Percentiles rank a stretch among this genome's conserved stretches.
Evolutionary conservation across 2,113 vertebrate species (phyloP).

Genomic region (Catharus bicknelli): DNA sequence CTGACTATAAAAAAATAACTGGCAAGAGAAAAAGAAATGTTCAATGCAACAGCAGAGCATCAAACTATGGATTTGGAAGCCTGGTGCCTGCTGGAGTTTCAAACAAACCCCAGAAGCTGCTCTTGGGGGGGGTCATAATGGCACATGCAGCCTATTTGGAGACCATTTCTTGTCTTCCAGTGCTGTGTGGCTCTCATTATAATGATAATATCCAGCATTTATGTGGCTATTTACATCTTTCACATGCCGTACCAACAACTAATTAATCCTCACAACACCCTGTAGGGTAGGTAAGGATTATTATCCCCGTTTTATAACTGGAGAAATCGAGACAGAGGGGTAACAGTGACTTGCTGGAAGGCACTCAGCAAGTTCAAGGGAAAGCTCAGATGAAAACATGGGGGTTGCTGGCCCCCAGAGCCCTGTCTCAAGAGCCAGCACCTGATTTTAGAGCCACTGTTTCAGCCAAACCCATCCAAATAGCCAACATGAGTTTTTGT

Average conservation of each 20-base stretch:
- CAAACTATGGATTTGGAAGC: conserved; percentile 28
- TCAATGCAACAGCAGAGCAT: background rate
- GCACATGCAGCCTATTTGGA: conserved; percentile 43
- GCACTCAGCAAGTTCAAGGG: background rate
- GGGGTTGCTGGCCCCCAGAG: background rate
- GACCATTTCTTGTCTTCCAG: conserved; percentile 47
- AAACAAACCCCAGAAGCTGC: conserved; percentile 49
- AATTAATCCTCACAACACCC: conserved; percentile 71
- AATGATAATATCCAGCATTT: conserved; percentile 63
- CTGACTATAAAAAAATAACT: conserved; percentile 38
- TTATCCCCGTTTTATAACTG: conserved; percentile 50
- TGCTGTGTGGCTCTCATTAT: conserved; percentile 50
- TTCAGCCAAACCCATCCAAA: background rate
- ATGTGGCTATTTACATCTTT: conserved; percentile 63
- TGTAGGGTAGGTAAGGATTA: conserved; percentile 61
- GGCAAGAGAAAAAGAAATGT: background rate
- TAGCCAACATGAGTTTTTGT: background rate
- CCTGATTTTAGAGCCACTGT: background rate
- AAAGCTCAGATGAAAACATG: background rate
- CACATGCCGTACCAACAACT: conserved; percentile 48
- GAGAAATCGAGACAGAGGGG: conserved; percentile 36
- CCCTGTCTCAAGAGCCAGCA: background rate
- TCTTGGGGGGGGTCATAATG: conserved; percentile 27
- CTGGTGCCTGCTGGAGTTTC: conserved; percentile 25
- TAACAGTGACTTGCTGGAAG: conserved; percentile 40